Evolutionary conservation across 2,113 vertebrate species (phyloP), one percentile per base, ranked within the genome.

Genomic region (Periophthalmodon schlosseri): DNA sequence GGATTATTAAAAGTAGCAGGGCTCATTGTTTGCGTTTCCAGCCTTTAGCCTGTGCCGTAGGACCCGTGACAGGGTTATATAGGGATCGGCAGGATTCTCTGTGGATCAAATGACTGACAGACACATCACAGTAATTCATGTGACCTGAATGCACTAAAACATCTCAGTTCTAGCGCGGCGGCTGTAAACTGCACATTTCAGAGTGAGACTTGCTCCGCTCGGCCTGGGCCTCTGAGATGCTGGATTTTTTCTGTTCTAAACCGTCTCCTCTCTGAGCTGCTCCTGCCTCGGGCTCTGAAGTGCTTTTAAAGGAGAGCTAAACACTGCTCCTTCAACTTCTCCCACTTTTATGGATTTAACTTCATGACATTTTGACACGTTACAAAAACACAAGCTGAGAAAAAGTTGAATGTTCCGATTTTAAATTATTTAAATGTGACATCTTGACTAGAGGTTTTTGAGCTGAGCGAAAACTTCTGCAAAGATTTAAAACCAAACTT

Each of bases 261-360:
- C 15, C 11, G 36, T 47, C 76, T 68, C 33, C 46, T 71, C 74
- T 36, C 71, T 36, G 2, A 2, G 54, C 61, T 36, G 80, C 70
- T 77, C 14, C 70, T 18, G 70, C 81, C 76, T 11, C 52, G 33
- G 81, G 79, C 75, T 69, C 52, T 70, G 73, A 54, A 82, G 7
- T 70, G 23, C 72, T 73, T 82, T 67, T 58, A 68, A 78, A 64
- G 74, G 78, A 78, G 74, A 86, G 74, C 84, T 78, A 75, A 61
- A 77, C 36, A 77, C 73, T 28, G 23, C 70, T 65, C 49, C 8
- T n/a, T 44, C 16, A 20, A 10, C 3, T 23, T 73, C 54, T 44
- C 23, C 9, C 0, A 36, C 61, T 24, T 78, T 57, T 34, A 69
- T 67, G 6, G 15, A 83, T 70, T 69, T 39, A 46, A 8, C 54